Percentiles rank a stretch among this genome's conserved stretches.
Conservation (phyloP, 2,113 vertebrate genomes). For the Zosterops borbonicus region DNA sequence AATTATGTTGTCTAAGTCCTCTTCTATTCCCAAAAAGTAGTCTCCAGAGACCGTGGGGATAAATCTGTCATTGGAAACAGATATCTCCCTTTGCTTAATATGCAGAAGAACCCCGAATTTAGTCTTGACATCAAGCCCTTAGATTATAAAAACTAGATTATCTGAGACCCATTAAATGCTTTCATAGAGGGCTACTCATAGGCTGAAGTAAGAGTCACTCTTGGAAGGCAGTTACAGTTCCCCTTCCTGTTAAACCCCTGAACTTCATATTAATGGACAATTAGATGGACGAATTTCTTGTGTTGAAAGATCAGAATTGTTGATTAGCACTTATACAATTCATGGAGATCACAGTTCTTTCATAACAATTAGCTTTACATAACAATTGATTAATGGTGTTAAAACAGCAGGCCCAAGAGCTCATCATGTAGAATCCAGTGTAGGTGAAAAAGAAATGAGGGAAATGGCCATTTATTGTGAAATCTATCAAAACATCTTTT, state of each 20-base stretch:
- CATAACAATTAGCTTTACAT: not conserved
- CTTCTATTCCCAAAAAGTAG: not conserved
- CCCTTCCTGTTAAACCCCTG: not conserved
- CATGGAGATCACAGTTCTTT: not conserved
- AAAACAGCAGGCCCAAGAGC: not conserved
- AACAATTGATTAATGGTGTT: not conserved
- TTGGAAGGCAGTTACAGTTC: not conserved
- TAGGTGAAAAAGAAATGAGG: not conserved
- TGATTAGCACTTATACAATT: not conserved
- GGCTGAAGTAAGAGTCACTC: not conserved
- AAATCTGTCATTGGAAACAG: not conserved
- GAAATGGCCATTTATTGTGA: not conserved
- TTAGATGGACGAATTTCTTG: not conserved
- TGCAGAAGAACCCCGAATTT: not conserved
- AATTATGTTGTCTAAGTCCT: not conserved
- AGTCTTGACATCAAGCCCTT: not conserved
- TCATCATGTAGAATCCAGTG: not conserved
- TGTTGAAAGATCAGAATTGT: not conserved
- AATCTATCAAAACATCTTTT: not conserved
- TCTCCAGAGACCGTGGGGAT: not conserved
- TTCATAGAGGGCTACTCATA: not conserved
- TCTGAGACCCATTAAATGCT: not conserved
- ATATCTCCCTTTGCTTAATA: not conserved
- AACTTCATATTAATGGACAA: not conserved
- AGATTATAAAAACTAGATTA: not conserved